Evolutionary conservation across 2,888 invertebrate genomes (phyloP).

Genomic region (Globia sparganii): DNA sequence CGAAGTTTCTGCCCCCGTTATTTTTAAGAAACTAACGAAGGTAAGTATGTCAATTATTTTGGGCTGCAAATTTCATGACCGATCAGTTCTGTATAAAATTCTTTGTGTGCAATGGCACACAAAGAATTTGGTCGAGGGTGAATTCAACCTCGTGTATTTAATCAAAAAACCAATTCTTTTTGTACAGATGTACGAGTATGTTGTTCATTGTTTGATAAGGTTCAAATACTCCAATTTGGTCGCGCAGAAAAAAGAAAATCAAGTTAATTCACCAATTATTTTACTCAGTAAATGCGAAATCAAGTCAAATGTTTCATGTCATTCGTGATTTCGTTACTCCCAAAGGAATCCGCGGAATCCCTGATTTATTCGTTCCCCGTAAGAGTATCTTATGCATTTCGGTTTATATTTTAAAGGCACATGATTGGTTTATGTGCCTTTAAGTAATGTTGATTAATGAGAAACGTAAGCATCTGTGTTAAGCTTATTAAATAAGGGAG

Average conservation of each 20-base stretch:
- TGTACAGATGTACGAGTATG: background rate
- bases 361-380: slow-evolving; percentile 44
- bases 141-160: background rate
- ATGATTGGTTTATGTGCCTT: slow-evolving; percentile 19
- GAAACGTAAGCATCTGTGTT: background rate
- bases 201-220: slow-evolving; percentile 27
- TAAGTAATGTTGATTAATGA: slow-evolving; percentile 4
- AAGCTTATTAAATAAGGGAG: background rate
- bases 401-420: slow-evolving; percentile 22
- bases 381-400: slow-evolving; percentile 46
- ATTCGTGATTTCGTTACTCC: slow-evolving; percentile 48
- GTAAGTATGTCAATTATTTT: background rate
- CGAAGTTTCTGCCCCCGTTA: background rate
- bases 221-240: slow-evolving; percentile 25
- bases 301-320: slow-evolving; percentile 50
- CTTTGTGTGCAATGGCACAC: no score
- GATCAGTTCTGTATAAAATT: background rate
- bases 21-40: background rate
- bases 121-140: no score
- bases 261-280: slow-evolving; percentile 55
- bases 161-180: background rate
- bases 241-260: slow-evolving; percentile 36
- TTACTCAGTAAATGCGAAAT: slow-evolving; percentile 47
- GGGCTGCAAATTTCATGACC: background rate
- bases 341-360: slow-evolving; percentile 37